phyloP scores from a whole-genome alignment of 2,888 invertebrate species.

The Hydropsyche betteni region DNA sequence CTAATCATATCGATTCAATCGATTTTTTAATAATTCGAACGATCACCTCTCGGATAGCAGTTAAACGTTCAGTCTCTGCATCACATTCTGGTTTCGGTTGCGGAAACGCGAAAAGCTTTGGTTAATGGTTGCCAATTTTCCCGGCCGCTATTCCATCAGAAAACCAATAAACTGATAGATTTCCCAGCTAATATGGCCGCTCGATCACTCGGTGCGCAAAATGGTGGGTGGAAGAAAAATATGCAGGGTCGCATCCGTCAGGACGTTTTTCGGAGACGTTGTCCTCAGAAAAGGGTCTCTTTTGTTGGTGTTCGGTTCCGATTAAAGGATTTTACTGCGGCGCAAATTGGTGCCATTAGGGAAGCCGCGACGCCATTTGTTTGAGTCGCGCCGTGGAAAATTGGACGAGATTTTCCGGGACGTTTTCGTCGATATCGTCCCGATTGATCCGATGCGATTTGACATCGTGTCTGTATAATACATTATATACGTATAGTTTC shows the following conservation, averaged over 20 bases:
- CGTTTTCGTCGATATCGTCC: conserved; percentile 19
- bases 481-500: too few species aligned
- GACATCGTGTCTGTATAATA: background rate
- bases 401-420: conserved; percentile 23
- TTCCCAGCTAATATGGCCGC: conserved; percentile 46
- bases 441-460: conserved; percentile 5
- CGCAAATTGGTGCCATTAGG: conserved; percentile 49
- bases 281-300: background rate
- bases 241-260: conserved; percentile 29
- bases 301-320: conserved; percentile 39
- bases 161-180: conserved; percentile 51
- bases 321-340: conserved; percentile 50
- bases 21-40: background rate
- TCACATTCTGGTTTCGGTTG: too few species aligned
- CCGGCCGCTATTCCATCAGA: conserved; percentile 48
- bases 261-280: background rate
- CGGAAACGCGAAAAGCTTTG: background rate
- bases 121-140: conserved; percentile 49
- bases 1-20: background rate
- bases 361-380: conserved; percentile 26
- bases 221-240: conserved; percentile 14
- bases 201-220: conserved; percentile 35
- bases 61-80: background rate
- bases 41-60: background rate
- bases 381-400: conserved; percentile 19